Evolutionary conservation across 2,888 invertebrate genomes (phyloP).

Genomic region (Drosophila kanekoi): DNA sequence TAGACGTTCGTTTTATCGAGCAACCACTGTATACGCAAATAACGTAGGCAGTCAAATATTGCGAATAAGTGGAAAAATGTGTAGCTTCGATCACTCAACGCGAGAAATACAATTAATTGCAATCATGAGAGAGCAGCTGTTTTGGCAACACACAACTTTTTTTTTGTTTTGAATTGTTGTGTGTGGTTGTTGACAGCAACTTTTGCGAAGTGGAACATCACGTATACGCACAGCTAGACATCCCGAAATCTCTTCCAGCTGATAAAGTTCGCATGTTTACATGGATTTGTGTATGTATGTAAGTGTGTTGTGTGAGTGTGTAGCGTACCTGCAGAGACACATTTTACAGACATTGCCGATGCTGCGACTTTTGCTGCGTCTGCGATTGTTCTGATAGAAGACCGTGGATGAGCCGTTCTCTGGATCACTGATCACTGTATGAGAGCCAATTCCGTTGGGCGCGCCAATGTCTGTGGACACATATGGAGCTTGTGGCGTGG

Average conservation of each 20-base stretch:
- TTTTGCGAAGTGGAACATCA: slow-evolving; percentile 25
- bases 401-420: slow-evolving; percentile 82
- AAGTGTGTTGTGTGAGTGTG: not conserved
- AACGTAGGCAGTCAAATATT: slow-evolving; percentile 2
- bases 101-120: slow-evolving; percentile 14
- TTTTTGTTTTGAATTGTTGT: slow-evolving; percentile 5
- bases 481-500: slow-evolving; percentile 41
- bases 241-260: not conserved
- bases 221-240: slow-evolving; percentile 54
- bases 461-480: slow-evolving; percentile 38
- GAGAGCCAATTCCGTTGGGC: slow-evolving; percentile 46
- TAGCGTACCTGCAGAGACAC: slow-evolving; percentile 83
- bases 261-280: not conserved
- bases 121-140: slow-evolving; percentile 34
- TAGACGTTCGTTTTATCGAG: not conserved
- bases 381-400: slow-evolving; percentile 84
- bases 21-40: not conserved
- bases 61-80: slow-evolving; percentile 2
- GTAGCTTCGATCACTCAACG: slow-evolving; percentile 24
- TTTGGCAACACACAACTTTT: slow-evolving; percentile 5
- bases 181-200: slow-evolving; percentile 28
- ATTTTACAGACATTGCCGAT: slow-evolving; percentile 83
- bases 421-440: slow-evolving; percentile 77
- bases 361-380: slow-evolving; percentile 83
- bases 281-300: not conserved